Evolutionary conservation across 2,113 vertebrate genomes (phyloP).

Genomic region (Deroptyus accipitrinus): DNA sequence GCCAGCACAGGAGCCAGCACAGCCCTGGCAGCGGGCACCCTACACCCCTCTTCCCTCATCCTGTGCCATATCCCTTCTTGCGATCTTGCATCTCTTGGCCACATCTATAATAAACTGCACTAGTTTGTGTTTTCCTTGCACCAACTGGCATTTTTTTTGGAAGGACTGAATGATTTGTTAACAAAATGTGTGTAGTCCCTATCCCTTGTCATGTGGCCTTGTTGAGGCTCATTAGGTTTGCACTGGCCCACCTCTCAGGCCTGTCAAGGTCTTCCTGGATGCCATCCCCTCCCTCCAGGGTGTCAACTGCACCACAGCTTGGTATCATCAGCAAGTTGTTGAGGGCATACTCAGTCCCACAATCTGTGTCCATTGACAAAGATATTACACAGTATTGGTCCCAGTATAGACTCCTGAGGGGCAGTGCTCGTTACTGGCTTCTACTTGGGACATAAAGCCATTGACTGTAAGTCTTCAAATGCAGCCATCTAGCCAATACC

Average conservation of each 20-base stretch:
- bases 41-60: accelerated
- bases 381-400: neutral
- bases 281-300: neutral
- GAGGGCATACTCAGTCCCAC: accelerated
- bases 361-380: neutral
- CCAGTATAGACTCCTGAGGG: accelerated
- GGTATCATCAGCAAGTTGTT: neutral
- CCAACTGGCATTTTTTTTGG: neutral
- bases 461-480: neutral
- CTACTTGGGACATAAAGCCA: neutral
- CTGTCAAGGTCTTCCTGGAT: neutral
- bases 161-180: neutral
- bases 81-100: neutral
- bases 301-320: accelerated
- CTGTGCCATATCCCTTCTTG: neutral
- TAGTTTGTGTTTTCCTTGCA: neutral
- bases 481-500: neutral
- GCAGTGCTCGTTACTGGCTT: neutral
- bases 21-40: neutral
- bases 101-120: neutral
- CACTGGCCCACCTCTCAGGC: neutral
- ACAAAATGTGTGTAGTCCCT: accelerated
- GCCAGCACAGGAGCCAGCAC: neutral
- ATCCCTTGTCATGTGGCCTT: neutral
- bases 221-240: neutral